Evolutionary conservation across 2,113 vertebrate species (phyloP).

Genomic region (Marmota monax): DNA sequence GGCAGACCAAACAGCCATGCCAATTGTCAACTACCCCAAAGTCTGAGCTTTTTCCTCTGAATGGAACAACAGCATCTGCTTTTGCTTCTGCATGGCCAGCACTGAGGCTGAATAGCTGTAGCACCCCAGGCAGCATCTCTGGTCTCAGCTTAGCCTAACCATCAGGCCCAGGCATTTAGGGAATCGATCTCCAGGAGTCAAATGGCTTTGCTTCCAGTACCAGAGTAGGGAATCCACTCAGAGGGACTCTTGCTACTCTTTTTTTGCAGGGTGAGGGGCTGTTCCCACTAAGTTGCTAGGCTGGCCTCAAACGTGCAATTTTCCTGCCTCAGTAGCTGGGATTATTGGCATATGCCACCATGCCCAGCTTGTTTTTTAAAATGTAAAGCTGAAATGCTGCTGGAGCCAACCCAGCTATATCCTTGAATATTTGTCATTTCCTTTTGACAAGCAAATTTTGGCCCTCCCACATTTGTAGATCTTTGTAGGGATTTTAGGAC

Average conservation of each 20-base stretch:
- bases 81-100: not conserved
- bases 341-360: not conserved
- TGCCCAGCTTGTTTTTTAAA: not conserved
- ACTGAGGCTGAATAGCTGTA: not conserved
- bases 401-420: not conserved
- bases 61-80: not conserved
- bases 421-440: not conserved
- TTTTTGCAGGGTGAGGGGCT: not conserved
- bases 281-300: not conserved
- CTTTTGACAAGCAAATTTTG: not conserved
- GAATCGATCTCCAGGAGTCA: not conserved
- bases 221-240: not conserved
- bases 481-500: not conserved
- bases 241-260: not conserved
- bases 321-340: not conserved
- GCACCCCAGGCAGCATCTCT: no score
- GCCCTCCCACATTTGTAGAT: not conserved
- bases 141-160: not conserved
- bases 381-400: not conserved
- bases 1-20: not conserved
- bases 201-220: not conserved
- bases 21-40: not conserved
- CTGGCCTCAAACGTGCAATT: not conserved
- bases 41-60: not conserved
- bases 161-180: not conserved